A percentile compares a stretch with the other conserved stretches of the same genome.
Evolutionary conservation across 2,797 vertebrate genomes (phyloP).

Genomic region (Zalophus californianus): DNA sequence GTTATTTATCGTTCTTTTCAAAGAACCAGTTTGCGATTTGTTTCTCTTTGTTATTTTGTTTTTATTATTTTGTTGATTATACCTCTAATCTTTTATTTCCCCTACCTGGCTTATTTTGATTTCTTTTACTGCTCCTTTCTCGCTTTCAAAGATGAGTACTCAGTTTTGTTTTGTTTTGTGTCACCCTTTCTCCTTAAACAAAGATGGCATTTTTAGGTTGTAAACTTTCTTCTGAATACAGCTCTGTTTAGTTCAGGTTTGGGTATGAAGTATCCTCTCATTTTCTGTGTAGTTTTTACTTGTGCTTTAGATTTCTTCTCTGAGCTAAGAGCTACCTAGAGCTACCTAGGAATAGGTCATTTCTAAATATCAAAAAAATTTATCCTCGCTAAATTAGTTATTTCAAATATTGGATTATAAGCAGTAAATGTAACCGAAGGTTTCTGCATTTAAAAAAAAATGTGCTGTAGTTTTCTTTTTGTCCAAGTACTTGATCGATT

Average conservation of each 20-base stretch:
- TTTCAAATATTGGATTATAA: background rate
- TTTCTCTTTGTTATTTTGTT: background rate
- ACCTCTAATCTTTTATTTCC: background rate
- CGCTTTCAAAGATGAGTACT: background rate
- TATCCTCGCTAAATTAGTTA: background rate
- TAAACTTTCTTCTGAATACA: background rate
- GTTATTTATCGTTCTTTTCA: background rate
- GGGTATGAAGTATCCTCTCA: background rate
- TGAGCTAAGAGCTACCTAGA: background rate
- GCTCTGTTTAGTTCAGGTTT: background rate
- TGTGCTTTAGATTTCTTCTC: conserved; percentile 45
- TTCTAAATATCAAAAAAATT: background rate
- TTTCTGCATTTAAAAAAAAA: background rate
- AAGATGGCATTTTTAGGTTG: background rate
- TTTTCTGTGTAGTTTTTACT: background rate
- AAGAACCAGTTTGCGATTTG: background rate
- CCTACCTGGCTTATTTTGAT: background rate
- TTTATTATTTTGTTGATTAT: background rate
- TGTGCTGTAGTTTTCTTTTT: background rate
- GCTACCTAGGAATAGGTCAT: background rate
- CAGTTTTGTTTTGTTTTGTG: background rate
- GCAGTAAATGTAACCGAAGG: background rate
- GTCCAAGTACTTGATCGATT: background rate
- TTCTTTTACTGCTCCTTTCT: background rate
- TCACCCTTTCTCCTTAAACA: background rate